Base-by-base conservation (phyloP, 2,797 vertebrate species). In the Rhincodon typus region DNA sequence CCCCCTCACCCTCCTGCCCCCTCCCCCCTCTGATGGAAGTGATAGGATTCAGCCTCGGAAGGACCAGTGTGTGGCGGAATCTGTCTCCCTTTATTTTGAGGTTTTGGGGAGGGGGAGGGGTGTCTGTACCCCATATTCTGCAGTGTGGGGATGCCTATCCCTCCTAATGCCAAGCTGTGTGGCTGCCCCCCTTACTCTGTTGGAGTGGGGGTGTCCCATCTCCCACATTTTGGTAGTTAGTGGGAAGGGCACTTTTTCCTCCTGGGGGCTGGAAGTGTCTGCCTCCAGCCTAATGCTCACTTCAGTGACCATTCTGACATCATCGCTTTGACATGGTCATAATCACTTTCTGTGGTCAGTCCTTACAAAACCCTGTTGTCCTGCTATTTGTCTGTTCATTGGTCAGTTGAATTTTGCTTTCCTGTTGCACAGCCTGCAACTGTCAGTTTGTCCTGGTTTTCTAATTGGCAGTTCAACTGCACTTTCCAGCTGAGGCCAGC, bases 111-210 rank as follows among this genome's bases (percentile, higher is more conserved):
- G 25, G 70, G 70, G 70, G 70, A 30, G 70, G 62, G 62, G 42
- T 0, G 62, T 66, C 62, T 66, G 62, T 66, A 15, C 62, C 62
- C 42, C 42, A 1, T 46, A 57, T 57, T 10, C 57, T 57, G 57
- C 10, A 8, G 7, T 27, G 72, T 25, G 30, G 30, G 72, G 70
- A 72, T 25, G 70, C 42, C 42, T 86, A 21, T 86, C 42, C 82
- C 19, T 2, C 21, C 15, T 23, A 5, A 7, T 7, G 27, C 27
- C 0, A 8, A 5, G 0, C 25, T 27, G 30, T 8, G 5, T 2
- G 27, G 10, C 46, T 86, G 42, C 8, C 0, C 21, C 79, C 46
- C 46, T 86, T 7, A 86, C 12, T 86, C 8, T 8, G 19, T 30
- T 4, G 72, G 30, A 5, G 27, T 12, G 0, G 30, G 12, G 72